Evolutionary conservation across 2,888 invertebrate species (phyloP).

Genomic region (Aphidius colemani): DNA sequence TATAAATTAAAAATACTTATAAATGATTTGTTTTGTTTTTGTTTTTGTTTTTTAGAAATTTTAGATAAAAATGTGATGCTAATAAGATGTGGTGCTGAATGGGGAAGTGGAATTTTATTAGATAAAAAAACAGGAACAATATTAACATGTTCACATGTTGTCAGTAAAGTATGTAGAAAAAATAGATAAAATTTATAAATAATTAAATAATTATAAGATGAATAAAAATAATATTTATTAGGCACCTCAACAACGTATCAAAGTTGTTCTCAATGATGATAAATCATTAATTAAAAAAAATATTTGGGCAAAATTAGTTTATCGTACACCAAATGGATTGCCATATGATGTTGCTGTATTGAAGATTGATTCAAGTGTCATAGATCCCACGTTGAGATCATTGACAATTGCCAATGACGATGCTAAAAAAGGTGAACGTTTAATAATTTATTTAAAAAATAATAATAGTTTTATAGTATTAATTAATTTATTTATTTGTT

Average conservation of each 20-base stretch:
- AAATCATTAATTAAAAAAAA: conserved; percentile 29
- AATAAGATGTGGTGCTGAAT: conserved; percentile 65
- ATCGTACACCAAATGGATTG: conserved; percentile 47
- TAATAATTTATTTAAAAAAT: conserved; percentile 40
- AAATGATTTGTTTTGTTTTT: no score
- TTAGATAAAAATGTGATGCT: conserved; percentile 64
- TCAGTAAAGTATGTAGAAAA: conserved; percentile 58
- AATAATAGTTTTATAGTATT: no score
- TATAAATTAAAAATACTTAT: no score
- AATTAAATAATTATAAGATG: not conserved
- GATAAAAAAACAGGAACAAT: conserved; percentile 61
- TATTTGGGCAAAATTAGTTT: conserved; percentile 47
- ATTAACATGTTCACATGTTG: conserved; percentile 69
- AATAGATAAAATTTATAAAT: not conserved
- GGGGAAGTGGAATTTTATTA: conserved; percentile 68
- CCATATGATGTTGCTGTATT: conserved; percentile 57
- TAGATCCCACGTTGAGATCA: conserved; percentile 40
- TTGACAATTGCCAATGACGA: conserved; percentile 36
- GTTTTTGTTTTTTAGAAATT: no score
- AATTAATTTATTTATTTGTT: conserved; percentile 57
- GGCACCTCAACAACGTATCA: conserved; percentile 43
- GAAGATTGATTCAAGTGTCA: conserved; percentile 40
- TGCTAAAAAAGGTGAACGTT: conserved; percentile 44
- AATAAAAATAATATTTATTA: conserved; percentile 26
- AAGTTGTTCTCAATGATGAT: conserved; percentile 38